Base-by-base conservation (phyloP, 2,888 invertebrate genomes). In the Patella ulyssiponensis region DNA sequence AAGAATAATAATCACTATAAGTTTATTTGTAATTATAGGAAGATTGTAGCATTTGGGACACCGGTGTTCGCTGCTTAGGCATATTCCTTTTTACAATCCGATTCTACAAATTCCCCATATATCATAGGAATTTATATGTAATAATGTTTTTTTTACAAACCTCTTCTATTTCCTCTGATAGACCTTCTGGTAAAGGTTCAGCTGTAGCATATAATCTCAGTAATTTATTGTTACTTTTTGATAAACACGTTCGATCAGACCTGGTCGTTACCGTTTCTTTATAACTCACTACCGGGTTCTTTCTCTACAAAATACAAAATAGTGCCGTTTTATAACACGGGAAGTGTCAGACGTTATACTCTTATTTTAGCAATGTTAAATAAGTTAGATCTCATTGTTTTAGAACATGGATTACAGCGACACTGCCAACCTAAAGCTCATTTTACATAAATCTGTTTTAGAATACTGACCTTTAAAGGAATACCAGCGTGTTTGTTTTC, bases 401-500 rank as follows among this genome's bases (percentile, higher is more conserved):
- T 44, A 44, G 9, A 44, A 1, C 44, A 44, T 44, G 44, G 44
- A 44, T 44, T 44, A 44, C 44, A 44, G 7, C 44, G 33, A 33
- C 33, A 33, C 3, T 4, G 33, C 5, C 44, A 44, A 33, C 4
- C 33, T 33, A 4, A 3, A 27, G 5, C 33, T 33, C 33, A 5
- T 33, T 5, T 33, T 33, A 33, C 3, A 33, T 33, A 33, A 33
- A 33, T 33, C 33, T 11, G 17, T 20, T 23, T 7, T 23, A 20
- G 11, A 20, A 17, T n/a, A 69, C 76, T 17, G 79, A 86, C 86
- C 83, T 84, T 85, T 44, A 88, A 78, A 11, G 89, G 98, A 93
- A 99, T 98, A 93, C 98, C 97, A 84, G 99, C 99, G 91, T 99
- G 99, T 93, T 99, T 99, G 92, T 99, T 98, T 93, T 99, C 99